Base-by-base conservation (phyloP, 2,888 invertebrate species). In the Prionchulus punctatus region DNA sequence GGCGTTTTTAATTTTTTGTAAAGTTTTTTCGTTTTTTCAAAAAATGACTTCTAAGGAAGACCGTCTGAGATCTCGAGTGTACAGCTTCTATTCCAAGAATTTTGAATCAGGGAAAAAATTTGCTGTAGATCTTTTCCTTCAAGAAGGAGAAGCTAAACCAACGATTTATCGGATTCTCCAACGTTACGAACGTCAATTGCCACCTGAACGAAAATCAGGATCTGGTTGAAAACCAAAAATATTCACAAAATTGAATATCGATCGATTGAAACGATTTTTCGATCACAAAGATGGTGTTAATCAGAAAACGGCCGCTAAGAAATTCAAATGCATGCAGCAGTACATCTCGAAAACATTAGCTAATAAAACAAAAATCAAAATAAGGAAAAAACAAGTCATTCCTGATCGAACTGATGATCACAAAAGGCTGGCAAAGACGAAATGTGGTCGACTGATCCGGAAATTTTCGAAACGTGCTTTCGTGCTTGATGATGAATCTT, bases 91-190 rank as follows among this genome's bases (percentile, higher is more conserved):
- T 23, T 12, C 12, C 4, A 23, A n/a, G 18, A 12, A 45, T 23
- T 45, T 45, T n/a, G 45, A 23, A 12, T 7, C 12, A 45, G 45
- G 45, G 23, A 12, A 23, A n/a, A 7, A n/a, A 23, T 45, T 45
- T 23, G 23, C 45, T 12, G 12, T 23, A n/a, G 7, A 4, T 45
- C 45, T n/a, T 23, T 45, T 45, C 7, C 12, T n/a, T n/a, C 12
- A 45, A 7, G 45, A 53, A 53, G 50, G 54, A 21, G 53, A 21
- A 21, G 12, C 54, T 2, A 53, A 54, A 54, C n/a, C 2, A 2
- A 54, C 54, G 3, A 30, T 53, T 27, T 50, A 54, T 18, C 12
- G 43, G 21, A 54, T 54, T 54, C 52, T 49, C n/a, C 2, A 53
- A 27, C 53, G 54, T 18, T 54, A 3, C 27, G 53, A n/a, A 2